Evolutionary conservation across 2,797 vertebrate genomes (phyloP), one percentile per base, ranked within the genome.

Genomic region (Xerus rutilus): DNA sequence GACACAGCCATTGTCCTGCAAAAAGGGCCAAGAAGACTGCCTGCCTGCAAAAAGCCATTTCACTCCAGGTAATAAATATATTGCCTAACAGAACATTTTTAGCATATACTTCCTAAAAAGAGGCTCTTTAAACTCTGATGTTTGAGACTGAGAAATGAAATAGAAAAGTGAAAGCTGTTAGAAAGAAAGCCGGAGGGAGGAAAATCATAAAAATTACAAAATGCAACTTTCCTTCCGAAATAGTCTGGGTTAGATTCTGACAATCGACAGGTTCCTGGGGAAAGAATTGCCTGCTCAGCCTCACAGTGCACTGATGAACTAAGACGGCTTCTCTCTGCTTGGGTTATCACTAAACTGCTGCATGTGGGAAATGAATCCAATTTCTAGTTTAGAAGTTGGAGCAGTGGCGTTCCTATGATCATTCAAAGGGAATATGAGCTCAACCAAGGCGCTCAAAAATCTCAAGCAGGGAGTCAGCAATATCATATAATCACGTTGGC

Each of bases 11-110:
- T 32, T 45, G 86, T 83, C 84, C 59, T 84, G 12, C 13, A 57
- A 73, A 91, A 45, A 54, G 81, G 45, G 28, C 86, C 59, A 65
- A 65, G 86, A 82, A 92, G 47, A 57, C 74, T 54, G 64, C 35
- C 74, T 70, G 82, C 35, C 90, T 96, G 74, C 76, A 97, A 98
- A 97, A 85, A 96, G 70, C 57, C 67, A 52, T 97, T 98, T 98
- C 97, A 83, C 77, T 97, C 54, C 62, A 95, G 95, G 95, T 86
- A 89, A 97, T 86, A 97, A 97, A 94, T 82, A 93, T 15, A 93
- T 83, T 57, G 78, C 82, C 84, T 93, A 76, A 70, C 95, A 93
- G 12, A 92, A 94, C 92, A 86, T 59, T 94, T 96, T n/a, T 96
- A 93, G 35, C 86, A 86, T 93, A 43, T 23, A 65, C 10, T 98